Base-by-base conservation (phyloP, 30 jellyfish, hydroid and myxozoan genomes). In the Calvadosia cruxmelitensis region DNA sequence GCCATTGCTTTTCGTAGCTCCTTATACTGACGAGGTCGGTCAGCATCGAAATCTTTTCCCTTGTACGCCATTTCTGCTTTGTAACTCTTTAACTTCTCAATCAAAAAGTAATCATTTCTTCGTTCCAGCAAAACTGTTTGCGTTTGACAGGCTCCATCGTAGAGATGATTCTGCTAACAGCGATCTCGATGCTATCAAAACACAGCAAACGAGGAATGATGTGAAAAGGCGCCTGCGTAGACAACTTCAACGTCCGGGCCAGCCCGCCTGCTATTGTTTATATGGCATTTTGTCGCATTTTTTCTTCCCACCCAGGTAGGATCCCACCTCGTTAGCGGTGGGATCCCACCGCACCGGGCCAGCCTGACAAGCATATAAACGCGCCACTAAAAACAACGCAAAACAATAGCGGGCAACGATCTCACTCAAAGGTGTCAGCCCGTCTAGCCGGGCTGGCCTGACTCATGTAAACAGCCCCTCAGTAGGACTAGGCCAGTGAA, bases 401-500 rank as follows among this genome's bases (percentile, higher is more conserved):
- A 5, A 42, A 42, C 57, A 42, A 42, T 42, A 42, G 57, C 20
- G 57, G 57, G 20, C 20, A 35, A 31, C 33, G 77, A 67, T 30
- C 68, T 35, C 35, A 31, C 23, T 67, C 72, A 12, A 23, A 12
- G 34, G 27, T 32, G 68, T 23, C 68, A 35, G 32, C 77, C 35
- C 77, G 32, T 71, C 77, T 32, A 31, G 72, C 68, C 72, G 77
- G 74, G 74, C 74, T 30, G 26, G 74, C 74, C 74, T 65, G 74
- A 33, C 77, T 67, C 77, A 30, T 67, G 35, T 64, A 30, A 64
- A 64, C 73, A 64, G 65, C 50, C 76, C 76, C 57, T 42, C 20
- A 42, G 57, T 20, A 42, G n/a, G n/a, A n/a, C n/a, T n/a, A n/a
- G n/a, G n/a, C n/a, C n/a, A n/a, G n/a, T n/a, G n/a, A n/a, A n/a